Evolutionary conservation across 2,888 invertebrate genomes (phyloP).

Genomic region (Hipparchia semele): DNA sequence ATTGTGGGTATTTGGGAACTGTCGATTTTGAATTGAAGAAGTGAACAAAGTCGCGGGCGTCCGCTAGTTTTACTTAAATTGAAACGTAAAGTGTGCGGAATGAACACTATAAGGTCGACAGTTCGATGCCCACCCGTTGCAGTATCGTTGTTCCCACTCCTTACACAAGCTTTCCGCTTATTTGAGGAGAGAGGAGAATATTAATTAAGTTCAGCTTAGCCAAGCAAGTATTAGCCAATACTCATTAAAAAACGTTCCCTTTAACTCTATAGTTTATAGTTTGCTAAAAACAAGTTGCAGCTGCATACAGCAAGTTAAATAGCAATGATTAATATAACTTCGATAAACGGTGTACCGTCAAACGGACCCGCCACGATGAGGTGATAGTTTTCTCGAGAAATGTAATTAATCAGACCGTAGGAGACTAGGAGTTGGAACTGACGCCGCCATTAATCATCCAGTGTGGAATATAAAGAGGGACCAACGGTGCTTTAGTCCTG

Average conservation of each 20-base stretch:
- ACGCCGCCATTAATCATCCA: slow-evolving; percentile 63
- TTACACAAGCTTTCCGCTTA: too few relatives aligned
- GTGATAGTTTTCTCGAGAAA: slow-evolving; percentile 65
- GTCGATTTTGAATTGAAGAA: too few relatives aligned
- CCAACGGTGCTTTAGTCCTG: slow-evolving; percentile 11
- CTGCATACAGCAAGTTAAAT: neutral
- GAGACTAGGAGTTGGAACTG: slow-evolving; percentile 41
- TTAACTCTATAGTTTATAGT: neutral
- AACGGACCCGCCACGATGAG: slow-evolving; percentile 61
- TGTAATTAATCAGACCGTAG: slow-evolving; percentile 69
- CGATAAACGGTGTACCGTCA: slow-evolving; percentile 44
- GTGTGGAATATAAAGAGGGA: slow-evolving; percentile 56
- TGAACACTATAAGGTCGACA: too few relatives aligned
- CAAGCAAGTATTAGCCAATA: too few relatives aligned
- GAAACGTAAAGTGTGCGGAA: too few relatives aligned
- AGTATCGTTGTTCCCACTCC: too few relatives aligned
- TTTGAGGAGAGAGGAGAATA: too few relatives aligned
- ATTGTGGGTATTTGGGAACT: too few relatives aligned
- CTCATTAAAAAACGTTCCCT: neutral
- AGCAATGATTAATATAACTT: slow-evolving; percentile 11
- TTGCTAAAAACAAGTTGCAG: too few relatives aligned
- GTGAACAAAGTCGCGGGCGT: too few relatives aligned
- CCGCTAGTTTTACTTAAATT: too few relatives aligned
- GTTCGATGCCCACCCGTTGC: too few relatives aligned
- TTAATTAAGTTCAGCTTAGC: neutral